These are phyloP conservation scores for Acropora tenuis DNA, from an alignment of 64 coral and sea anemone species.

Conservation along the genomic window DNA sequence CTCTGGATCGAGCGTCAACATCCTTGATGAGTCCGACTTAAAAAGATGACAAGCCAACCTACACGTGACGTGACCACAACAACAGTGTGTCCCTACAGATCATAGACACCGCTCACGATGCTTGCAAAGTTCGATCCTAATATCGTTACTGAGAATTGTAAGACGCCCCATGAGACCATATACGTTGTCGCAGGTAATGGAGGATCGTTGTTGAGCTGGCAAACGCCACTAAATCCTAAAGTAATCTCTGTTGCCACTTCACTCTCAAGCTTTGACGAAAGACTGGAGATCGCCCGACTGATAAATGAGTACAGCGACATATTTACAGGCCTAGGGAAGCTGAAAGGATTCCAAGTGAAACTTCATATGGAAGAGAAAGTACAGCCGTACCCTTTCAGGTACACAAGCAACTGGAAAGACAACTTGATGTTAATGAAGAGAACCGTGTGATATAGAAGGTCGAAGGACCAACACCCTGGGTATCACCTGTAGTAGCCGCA, in stretches of 20 bases:
- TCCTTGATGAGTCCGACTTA: conserved; percentile 61
- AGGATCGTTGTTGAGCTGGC: conserved; percentile 70
- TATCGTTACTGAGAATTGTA: conserved; percentile 12
- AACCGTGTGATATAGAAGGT: conserved; percentile 51
- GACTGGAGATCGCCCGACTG: conserved; percentile 11
- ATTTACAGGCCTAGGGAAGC: conserved; percentile 56
- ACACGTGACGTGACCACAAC: conserved; percentile 18
- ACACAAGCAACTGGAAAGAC: conserved; percentile 29
- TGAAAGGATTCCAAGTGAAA: conserved; percentile 55
- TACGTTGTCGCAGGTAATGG: conserved; percentile 52
- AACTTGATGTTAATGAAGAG: conserved; percentile 31
- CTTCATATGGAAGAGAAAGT: conserved; percentile 54
- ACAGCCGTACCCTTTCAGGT: conserved; percentile 32
- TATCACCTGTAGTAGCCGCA: conserved; percentile 60
- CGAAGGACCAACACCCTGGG: conserved; percentile 56
- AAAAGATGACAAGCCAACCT: conserved; percentile 26
- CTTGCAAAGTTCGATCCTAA: conserved; percentile 44
- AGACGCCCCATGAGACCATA: conserved; percentile 7
- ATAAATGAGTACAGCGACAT: conserved; percentile 64
- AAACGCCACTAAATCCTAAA: conserved; percentile 32
- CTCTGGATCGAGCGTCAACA: conserved; percentile 63
- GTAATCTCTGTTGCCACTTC: conserved; percentile 39
- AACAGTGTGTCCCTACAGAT: conserved; percentile 50
- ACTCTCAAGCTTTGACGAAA: background rate
- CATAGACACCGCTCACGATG: conserved; percentile 49